A percentile compares a stretch with the other conserved stretches of the same genome.
Evolutionary conservation across 2,888 invertebrate species (phyloP).

Genomic region (Arctia plantaginis): DNA sequence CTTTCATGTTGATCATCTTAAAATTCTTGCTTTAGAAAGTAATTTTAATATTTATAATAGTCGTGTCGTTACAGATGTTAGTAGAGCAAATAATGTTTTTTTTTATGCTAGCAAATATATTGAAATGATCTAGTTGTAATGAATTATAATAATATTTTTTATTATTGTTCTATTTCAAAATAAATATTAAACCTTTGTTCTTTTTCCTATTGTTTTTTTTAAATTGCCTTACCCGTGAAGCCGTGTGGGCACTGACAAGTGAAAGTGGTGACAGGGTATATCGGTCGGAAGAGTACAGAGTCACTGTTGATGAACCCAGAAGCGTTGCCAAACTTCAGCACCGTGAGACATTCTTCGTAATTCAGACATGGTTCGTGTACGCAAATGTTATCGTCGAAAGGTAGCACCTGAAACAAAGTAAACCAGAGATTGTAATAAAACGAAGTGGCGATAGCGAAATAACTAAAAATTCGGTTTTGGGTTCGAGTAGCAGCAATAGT

Average conservation of each 20-base stretch:
- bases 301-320: constrained; percentile 95
- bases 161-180: too few species aligned
- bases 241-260: constrained; percentile 96
- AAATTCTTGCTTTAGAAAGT: background rate
- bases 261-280: constrained; percentile 97
- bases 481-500: too few species aligned
- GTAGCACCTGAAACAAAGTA: constrained; percentile 88
- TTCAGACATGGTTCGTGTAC: constrained; percentile 98
- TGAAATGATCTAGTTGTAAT: too few species aligned
- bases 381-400: constrained; percentile 98
- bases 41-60: too few species aligned
- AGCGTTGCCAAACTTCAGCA: constrained; percentile 96
- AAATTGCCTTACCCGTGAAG: constrained; percentile 89
- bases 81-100: too few species aligned
- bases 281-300: constrained; percentile 96
- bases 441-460: background rate
- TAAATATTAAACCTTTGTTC: too few species aligned
- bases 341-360: constrained; percentile 96
- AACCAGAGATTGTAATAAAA: background rate
- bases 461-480: background rate
- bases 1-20: background rate
- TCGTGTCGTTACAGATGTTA: too few species aligned
- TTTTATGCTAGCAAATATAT: too few species aligned
- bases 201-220: background rate
- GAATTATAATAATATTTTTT: too few species aligned